These are phyloP conservation scores for Scomber japonicus DNA, from an alignment of 2,113 vertebrate genomes.

Conservation along the genomic window DNA sequence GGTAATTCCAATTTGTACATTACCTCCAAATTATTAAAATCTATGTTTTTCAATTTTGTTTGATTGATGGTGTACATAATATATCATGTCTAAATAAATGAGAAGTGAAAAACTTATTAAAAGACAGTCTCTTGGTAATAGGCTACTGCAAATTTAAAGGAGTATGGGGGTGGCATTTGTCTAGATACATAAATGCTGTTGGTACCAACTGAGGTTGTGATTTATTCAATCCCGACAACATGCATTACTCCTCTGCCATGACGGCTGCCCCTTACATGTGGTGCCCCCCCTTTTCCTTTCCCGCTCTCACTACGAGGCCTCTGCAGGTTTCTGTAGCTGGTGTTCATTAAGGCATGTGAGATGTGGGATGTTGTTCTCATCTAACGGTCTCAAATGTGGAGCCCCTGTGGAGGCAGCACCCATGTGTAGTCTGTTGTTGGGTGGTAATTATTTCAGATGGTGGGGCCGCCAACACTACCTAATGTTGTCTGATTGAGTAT, in stretches of 20 bases:
- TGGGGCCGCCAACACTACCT: constrained; percentile 48
- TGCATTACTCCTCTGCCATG: constrained; percentile 22
- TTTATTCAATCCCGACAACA: constrained; percentile 40
- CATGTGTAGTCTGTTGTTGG: constrained; percentile 65
- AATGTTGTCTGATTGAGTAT: constrained; percentile 79
- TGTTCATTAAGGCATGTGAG: constrained; percentile 25
- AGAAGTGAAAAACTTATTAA: constrained; percentile 45
- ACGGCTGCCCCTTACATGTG: constrained; percentile 37
- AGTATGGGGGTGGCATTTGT: not conserved
- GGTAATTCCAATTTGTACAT: not conserved
- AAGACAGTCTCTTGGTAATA: constrained; percentile 44
- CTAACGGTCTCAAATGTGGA: constrained; percentile 54
- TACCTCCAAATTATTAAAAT: not conserved
- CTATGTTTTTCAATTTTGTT: not conserved
- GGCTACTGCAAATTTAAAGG: constrained; percentile 29
- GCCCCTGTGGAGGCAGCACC: constrained; percentile 60
- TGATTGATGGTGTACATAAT: constrained; percentile 35
- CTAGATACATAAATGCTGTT: constrained; percentile 8
- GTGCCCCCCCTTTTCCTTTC: not conserved
- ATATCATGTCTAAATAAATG: constrained; percentile 48
- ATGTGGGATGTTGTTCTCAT: constrained; percentile 51
- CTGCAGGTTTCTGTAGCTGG: constrained; percentile 52
- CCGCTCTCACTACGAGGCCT: constrained; percentile 9
- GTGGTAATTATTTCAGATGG: constrained; percentile 76
- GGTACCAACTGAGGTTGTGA: constrained; percentile 2